Base-by-base conservation (phyloP, 2,888 invertebrate genomes). In the Lymantria monacha region DNA sequence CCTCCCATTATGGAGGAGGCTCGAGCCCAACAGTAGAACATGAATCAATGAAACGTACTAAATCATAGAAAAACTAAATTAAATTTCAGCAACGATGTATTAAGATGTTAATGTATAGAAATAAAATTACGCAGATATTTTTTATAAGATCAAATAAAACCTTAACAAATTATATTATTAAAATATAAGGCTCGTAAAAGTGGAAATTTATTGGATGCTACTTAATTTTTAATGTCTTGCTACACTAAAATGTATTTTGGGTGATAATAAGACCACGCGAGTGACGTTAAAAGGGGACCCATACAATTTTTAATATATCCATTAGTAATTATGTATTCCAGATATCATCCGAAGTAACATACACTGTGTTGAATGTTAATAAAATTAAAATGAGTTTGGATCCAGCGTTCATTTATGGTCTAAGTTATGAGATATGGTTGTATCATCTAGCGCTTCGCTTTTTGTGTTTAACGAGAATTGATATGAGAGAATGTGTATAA, bases 251-350 rank as follows among this genome's bases (percentile, higher is more conserved):
- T 66, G 68, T 70, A 66, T 68, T 68, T 68, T 57, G 62, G 48
- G n/a, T 69, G 69, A 72, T 74, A 72, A 66, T 69, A 68, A 51
- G 55, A 22, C 59, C 57, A 58, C 53, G 38, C 38, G 53, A 54
- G 52, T 57, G 58, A 61, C 54, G 65, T 67, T 68, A 69, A 70
- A 74, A 59, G 53, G 53, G 57, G 61, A 64, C 63, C 57, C 63
- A 56, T 70, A 74, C 70, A 76, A 81, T 76, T 77, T 75, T 63
- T 63, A 70, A 69, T 70, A 71, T 57, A 60, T 70, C 74, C 72
- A 76, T 76, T 73, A 75, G 70, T 77, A 70, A 76, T 80, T 75
- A 81, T 60, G 67, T 77, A 73, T 77, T 75, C 75, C 61, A 56
- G 71, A 76, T 81, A 79, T 69, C 70, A 53, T 57, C 51, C 63